phyloP scores from a whole-genome alignment of 2,888 invertebrate species.

The Tachystola acroxantha region DNA sequence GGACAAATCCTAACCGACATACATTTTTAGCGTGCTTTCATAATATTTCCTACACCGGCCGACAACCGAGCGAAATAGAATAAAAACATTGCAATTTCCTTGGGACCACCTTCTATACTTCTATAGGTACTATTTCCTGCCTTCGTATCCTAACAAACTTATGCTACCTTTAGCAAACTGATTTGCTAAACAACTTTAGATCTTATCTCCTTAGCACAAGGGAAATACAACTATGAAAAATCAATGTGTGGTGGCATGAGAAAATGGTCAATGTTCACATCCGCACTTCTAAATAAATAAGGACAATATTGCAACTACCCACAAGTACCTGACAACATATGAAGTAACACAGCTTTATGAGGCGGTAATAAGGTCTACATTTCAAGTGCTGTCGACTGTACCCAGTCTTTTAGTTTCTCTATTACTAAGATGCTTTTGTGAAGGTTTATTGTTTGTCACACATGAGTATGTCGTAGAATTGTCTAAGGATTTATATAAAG shows the following conservation, averaged over 20 bases:
- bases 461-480: not conserved
- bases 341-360: too few relatives aligned
- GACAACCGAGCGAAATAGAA: slow-evolving; percentile 52
- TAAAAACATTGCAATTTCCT: slow-evolving; percentile 58
- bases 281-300: slow-evolving; percentile 44
- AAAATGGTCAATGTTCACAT: slow-evolving; percentile 25
- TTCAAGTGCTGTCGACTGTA: too few relatives aligned
- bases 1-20: not conserved
- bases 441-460: not conserved
- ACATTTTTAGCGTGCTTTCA: slow-evolving; percentile 28
- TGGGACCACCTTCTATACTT: slow-evolving; percentile 35
- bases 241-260: too few relatives aligned
- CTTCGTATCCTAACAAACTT: slow-evolving; percentile 28
- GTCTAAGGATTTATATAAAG: too few relatives aligned
- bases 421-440: slow-evolving; percentile 1
- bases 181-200: slow-evolving; percentile 13
- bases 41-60: slow-evolving; percentile 38
- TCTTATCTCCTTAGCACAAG: slow-evolving; percentile 13
- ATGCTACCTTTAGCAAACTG: slow-evolving; percentile 16
- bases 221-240: too few relatives aligned
- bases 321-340: too few relatives aligned
- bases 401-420: slow-evolving; percentile 15
- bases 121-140: slow-evolving; percentile 41
- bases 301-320: slow-evolving; percentile 46
- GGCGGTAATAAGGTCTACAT: too few relatives aligned